Conservation (phyloP, 2,113 vertebrate genomes). For the Xenopus tropicalis region UCB_Xtro_10.0 CM004450.2:144754501-144755000, state of each 20-base stretch:
- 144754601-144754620: conserved; percentile 81
- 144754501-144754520: neutral
- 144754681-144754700: neutral
- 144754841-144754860: conserved; percentile 88
- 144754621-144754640: conserved; percentile 83
- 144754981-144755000: no score
- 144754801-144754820: no score
- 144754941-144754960: no score
- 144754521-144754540: conserved; percentile 81
- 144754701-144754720: no score
- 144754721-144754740: no score
- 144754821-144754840: conserved; percentile 52
- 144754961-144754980: neutral
- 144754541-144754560: conserved; percentile 82
- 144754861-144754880: conserved; percentile 93
- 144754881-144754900: conserved; percentile 86
- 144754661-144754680: neutral
- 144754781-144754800: no score
- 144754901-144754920: conserved; percentile 86
- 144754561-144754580: conserved; percentile 80
- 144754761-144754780: no score
- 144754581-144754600: conserved; percentile 69
- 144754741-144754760: no score
- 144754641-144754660: conserved; percentile 65
- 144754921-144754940: conserved; percentile 65